Percentiles rank a stretch among this genome's conserved stretches.
phyloP scores from a whole-genome alignment of 2,888 invertebrate genomes.

The Tetanocera ferruginea region DNA sequence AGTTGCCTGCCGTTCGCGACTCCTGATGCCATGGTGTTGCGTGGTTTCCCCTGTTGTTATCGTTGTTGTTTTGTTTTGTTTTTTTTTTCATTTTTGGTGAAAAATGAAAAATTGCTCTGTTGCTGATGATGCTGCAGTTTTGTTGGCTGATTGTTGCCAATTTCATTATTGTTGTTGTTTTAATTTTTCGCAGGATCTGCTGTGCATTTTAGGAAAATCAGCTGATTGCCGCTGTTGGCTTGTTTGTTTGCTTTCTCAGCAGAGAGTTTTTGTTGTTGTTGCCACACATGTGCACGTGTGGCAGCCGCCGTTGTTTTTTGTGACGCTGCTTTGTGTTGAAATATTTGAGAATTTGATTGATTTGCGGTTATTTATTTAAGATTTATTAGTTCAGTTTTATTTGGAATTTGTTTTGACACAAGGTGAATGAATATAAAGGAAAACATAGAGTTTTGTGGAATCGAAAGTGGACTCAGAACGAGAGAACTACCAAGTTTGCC shows the following conservation, averaged over 20 bases:
- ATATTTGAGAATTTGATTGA: slow-evolving; percentile 65
- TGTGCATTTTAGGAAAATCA: slow-evolving; percentile 45
- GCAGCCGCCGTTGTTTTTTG: slow-evolving; percentile 38
- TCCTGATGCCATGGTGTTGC: background rate
- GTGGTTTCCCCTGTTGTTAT: slow-evolving; percentile 16
- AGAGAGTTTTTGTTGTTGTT: background rate
- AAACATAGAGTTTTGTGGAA: background rate
- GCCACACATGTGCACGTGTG: slow-evolving; percentile 1
- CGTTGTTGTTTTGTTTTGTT: slow-evolving; percentile 15
- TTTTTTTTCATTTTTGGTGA: slow-evolving; percentile 48
- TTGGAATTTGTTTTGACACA: background rate
- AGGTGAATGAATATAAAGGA: background rate
- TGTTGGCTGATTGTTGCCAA: background rate
- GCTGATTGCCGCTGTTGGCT: slow-evolving; percentile 42
- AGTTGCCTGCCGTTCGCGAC: background rate
- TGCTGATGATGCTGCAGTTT: slow-evolving; percentile 47
- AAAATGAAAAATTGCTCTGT: slow-evolving; percentile 60
- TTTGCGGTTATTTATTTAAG: slow-evolving; percentile 53
- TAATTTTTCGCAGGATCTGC: slow-evolving; percentile 22
- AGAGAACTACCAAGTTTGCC: no score
- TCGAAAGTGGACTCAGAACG: no score
- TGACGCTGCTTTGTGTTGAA: slow-evolving; percentile 53
- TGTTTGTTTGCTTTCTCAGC: background rate
- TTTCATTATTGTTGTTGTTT: background rate
- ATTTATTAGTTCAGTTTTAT: background rate